Base-by-base conservation (phyloP, 2,888 invertebrate genomes). In the Drosophila peninsularis region DNA sequence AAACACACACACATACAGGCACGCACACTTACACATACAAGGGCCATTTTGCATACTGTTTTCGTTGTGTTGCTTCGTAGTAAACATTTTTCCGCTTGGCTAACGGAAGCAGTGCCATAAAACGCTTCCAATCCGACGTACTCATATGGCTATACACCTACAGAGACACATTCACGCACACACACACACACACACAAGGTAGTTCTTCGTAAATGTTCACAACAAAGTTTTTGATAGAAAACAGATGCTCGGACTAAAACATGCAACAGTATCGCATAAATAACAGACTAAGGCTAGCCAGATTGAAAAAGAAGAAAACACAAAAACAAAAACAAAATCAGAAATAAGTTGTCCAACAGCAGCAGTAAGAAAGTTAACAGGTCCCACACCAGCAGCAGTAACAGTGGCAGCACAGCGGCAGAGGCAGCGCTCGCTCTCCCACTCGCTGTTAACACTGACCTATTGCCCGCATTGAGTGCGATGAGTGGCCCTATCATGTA, bases 281-380 rank as follows among this genome's bases (percentile, higher is more conserved):
- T 81, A 83, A 86, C 81, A 86, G 81, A 75, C 81, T 83, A 66
- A 77, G 79, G 77, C 83, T 81, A 83, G 86, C 81, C 83, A 78
- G 81, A 81, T 81, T 80, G 71, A 44, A 62, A 61, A 73, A 72
- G 55, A 60, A 73, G 1, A 30, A 57, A 58, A 57, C 9, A 58
- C 36, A 45, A 60, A 21, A 44, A 54, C 50, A 58, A 64, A 27
- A 58, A 52, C 24, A 47, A 54, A 30, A 50, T 57, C 55, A 27
- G 27, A 45, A 14, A 13, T 17, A 42, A 54, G 21, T 44, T 44
- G 19, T 10, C 30, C n/a, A 30, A 39, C 45, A 57, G 2, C 57
- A 67, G 52, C 42, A 42, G 56, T 39, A 60, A 42, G 24, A 21
- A 52, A 21, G 32, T 39, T 42, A 44, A 32, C 37, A 67, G 53